phyloP scores from a whole-genome alignment of 2,113 vertebrate genomes.

The Ptilorrhoa leucosticta region DNA sequence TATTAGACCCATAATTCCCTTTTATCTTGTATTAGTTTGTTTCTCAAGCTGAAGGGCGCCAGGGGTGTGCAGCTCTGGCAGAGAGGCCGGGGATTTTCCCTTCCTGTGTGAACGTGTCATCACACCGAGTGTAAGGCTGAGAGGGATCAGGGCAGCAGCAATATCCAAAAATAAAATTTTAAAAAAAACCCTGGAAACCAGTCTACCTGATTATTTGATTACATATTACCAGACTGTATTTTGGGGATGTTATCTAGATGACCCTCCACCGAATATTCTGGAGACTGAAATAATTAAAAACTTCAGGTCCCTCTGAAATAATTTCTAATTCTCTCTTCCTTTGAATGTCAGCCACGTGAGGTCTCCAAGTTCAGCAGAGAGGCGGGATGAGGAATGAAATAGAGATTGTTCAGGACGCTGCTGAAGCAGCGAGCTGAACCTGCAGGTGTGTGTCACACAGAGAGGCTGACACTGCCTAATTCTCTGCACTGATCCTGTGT shows the following conservation, averaged over 20 bases:
- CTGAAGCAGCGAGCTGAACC: neutral
- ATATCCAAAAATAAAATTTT: neutral
- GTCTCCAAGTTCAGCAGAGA: neutral
- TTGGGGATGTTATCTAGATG: neutral
- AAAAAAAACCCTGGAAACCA: neutral
- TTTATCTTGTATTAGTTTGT: neutral
- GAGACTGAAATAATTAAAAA: neutral
- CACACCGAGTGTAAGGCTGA: fast-evolving
- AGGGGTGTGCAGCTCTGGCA: neutral
- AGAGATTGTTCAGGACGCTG: neutral
- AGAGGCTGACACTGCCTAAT: neutral
- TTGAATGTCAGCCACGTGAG: neutral
- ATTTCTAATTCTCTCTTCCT: neutral
- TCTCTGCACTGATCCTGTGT: neutral
- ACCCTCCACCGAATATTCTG: neutral
- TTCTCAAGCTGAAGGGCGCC: neutral
- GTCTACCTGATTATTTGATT: neutral
- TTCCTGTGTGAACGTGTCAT: neutral
- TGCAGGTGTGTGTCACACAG: neutral
- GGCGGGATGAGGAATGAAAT: neutral
- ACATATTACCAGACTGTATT: fast-evolving
- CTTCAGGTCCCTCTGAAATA: neutral
- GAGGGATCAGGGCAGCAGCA: neutral
- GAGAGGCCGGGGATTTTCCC: neutral
- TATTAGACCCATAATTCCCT: neutral